Evolutionary conservation across 2,888 invertebrate genomes (phyloP).

Genomic region (Dusona sp.): DNA sequence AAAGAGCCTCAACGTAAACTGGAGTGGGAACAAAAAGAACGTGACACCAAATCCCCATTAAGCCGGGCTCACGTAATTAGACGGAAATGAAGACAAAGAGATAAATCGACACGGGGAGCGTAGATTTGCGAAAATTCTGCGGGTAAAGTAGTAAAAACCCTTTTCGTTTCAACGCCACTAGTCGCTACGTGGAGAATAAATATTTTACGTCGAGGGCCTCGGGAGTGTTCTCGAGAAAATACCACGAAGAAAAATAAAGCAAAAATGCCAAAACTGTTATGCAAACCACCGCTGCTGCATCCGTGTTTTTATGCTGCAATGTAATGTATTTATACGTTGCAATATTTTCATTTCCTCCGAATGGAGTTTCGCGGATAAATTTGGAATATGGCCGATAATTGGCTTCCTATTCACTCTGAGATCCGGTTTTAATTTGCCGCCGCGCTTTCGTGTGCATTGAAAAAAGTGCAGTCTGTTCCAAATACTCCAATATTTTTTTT

Average conservation of each 20-base stretch:
- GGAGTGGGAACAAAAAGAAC: not conserved
- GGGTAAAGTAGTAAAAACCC: conserved; percentile 24
- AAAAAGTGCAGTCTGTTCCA: not conserved
- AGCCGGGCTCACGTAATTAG: conserved; percentile 23
- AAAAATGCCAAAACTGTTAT: conserved; percentile 24
- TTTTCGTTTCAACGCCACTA: conserved; percentile 18
- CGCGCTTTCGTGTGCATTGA: not conserved
- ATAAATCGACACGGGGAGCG: conserved; percentile 12
- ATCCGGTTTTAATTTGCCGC: not conserved
- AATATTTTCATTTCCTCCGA: conserved; percentile 11
- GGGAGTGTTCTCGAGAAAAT: conserved; percentile 10
- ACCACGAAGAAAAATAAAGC: conserved; percentile 19
- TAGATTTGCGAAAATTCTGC: conserved; percentile 21
- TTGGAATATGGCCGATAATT: not conserved
- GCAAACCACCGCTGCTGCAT: conserved; percentile 13
- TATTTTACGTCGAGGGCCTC: conserved; percentile 39
- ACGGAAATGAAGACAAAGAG: conserved; percentile 19
- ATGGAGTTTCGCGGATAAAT: conserved; percentile 1
- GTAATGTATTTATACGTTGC: conserved; percentile 7
- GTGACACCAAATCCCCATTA: conserved; percentile 14
- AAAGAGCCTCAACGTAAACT: conserved; percentile 2
- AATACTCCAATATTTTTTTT: not conserved
- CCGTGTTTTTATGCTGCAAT: not conserved
- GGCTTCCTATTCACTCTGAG: not conserved
- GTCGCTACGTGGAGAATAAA: conserved; percentile 28